phyloP scores from a whole-genome alignment of 1,140 invertebrate species.

The Tachypleus tridentatus region DNA sequence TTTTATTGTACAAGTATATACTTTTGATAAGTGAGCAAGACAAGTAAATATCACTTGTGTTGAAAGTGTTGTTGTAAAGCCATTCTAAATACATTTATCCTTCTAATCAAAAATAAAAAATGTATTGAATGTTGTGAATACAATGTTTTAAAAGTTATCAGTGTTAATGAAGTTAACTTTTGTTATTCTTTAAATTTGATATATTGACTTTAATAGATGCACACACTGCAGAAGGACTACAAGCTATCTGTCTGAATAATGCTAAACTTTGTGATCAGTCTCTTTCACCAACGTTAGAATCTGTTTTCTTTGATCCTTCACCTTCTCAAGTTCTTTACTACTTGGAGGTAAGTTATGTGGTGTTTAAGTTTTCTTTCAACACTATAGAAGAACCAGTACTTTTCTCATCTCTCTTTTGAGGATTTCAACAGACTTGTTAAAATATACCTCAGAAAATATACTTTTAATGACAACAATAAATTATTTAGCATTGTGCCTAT shows the following conservation, averaged over 20 bases:
- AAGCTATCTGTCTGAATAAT: conserved; percentile 37
- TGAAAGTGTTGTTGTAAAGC: too few species aligned
- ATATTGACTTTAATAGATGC: conserved; percentile 28
- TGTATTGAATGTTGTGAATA: background rate
- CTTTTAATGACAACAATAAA: too few species aligned
- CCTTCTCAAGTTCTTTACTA: conserved; percentile 66
- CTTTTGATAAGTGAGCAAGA: too few species aligned
- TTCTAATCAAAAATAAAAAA: too few species aligned
- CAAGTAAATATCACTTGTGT: too few species aligned
- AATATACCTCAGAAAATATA: too few species aligned
- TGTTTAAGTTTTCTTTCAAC: conserved; percentile 21
- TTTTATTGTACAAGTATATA: too few species aligned
- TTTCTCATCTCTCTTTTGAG: too few species aligned
- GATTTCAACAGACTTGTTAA: too few species aligned
- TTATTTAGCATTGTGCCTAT: too few species aligned
- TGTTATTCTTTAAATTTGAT: background rate
- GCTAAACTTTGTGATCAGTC: conserved; percentile 28
- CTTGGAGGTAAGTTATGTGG: conserved; percentile 42
- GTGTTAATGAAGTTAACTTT: background rate
- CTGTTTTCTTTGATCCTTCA: conserved; percentile 56
- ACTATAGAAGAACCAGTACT: too few species aligned
- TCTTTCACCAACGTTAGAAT: conserved; percentile 46
- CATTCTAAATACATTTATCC: too few species aligned
- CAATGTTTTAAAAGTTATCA: background rate
- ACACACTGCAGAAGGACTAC: conserved; percentile 53